Evolutionary conservation across 2,888 invertebrate genomes (phyloP), one percentile per base, ranked within the genome.

Genomic region (Temnothorax unifasciatus): DNA sequence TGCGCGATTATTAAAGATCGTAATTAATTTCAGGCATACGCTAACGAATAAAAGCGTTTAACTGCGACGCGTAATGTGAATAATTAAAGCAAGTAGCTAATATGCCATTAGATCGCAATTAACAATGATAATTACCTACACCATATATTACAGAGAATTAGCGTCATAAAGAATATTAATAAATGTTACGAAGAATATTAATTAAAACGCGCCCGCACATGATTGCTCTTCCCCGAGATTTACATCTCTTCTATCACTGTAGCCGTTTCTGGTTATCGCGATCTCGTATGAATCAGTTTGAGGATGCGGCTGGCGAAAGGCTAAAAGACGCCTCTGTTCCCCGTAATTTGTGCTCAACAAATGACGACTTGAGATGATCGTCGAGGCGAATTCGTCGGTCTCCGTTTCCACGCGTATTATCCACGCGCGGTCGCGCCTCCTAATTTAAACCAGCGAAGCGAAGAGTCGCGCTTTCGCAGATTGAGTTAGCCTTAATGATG

Each of bases 401-500:
- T 44, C 61, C 64, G 82, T 85, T 86, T 88, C 81, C 89, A 86
- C 84, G 86, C 76, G 77, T 59, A 85, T 88, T 76, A 83, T 82
- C 71, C 82, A 82, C 44, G 44, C 79, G 83, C 79, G 61, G 68
- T 66, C 75, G 82, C 66, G 59, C 83, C 57, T 61, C 82, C 25
- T 84, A 90, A 92, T 91, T 73, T 89, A 86, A 91, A 79, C 75
- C 69, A 83, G 74, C 66, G 68, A 57, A 81, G 83, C 66, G 57
- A 83, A 84, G 85, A 63, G 74, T 84, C 73, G 38, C 59, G 21
- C 44, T 81, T 59, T 83, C 85, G 89, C 83, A 88, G 85, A 90
- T 92, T 91, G 88, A 91, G 92, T 91, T 90, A 90, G 87, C 87
- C 90, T 93, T 93, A 93, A 93, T 92, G 90, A 88, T 85, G 83